Conservation (phyloP, 2,888 invertebrate genomes). For the Ormyrus pomaceus region DNA sequence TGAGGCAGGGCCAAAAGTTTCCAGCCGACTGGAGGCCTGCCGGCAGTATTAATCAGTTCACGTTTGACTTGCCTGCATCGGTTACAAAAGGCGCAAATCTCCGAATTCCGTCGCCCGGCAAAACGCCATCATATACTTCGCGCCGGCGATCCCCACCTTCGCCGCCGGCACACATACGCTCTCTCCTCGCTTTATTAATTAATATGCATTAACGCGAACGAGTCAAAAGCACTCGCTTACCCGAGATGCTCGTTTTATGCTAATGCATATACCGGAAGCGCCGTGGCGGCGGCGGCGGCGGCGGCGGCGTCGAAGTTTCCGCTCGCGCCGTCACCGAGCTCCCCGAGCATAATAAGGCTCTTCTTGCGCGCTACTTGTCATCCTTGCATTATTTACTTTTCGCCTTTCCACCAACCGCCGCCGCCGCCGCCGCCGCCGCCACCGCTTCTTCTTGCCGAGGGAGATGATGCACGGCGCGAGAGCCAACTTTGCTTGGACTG, state of each 20-base stretch:
- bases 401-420: background rate
- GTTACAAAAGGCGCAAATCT: no score
- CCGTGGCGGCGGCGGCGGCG: no score
- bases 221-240: constrained; percentile 20
- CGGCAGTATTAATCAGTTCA: background rate
- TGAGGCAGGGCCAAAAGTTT: background rate
- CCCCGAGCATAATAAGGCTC: constrained; percentile 32
- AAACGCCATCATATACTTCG: no score
- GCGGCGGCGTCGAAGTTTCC: constrained; percentile 28
- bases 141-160: no score
- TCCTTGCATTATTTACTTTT: constrained; percentile 50
- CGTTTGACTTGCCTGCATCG: no score
- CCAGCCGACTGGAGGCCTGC: background rate
- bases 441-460: background rate
- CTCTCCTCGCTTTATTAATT: constrained; percentile 45
- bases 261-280: constrained; percentile 18
- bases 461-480: constrained; percentile 15
- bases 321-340: constrained; percentile 4
- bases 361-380: constrained; percentile 38
- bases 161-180: no score
- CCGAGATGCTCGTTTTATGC: constrained; percentile 38
- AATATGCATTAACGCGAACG: constrained; percentile 44
- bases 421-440: background rate
- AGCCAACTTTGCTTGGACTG: background rate
- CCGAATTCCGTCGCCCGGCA: no score